Percentiles rank a stretch among this genome's conserved stretches.
phyloP scores from a whole-genome alignment of 2,888 invertebrate species.

The Parnassius orleans region DNA sequence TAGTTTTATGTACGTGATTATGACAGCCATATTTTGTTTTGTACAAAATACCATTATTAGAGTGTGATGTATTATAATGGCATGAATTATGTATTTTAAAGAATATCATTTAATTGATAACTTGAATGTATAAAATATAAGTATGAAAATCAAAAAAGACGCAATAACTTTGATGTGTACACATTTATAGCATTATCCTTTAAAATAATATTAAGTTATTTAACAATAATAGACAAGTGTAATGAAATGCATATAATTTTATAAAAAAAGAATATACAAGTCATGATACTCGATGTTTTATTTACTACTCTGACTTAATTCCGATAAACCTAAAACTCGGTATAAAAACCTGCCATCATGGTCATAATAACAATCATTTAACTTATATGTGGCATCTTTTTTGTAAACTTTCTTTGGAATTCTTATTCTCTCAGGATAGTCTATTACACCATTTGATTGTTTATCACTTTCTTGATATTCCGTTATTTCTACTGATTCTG shows the following conservation, averaged over 20 bases:
- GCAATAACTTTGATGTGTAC: conserved; percentile 35
- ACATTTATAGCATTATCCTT: conserved; percentile 39
- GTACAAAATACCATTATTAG: conserved; percentile 57
- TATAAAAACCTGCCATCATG: conserved; percentile 90
- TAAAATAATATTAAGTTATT: conserved; percentile 40
- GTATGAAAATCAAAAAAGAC: conserved; percentile 31
- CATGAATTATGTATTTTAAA: conserved; percentile 22
- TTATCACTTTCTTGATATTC: conserved; percentile 45
- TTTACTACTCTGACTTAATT: conserved; percentile 39
- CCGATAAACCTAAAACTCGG: conserved; percentile 85
- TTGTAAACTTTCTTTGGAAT: conserved; percentile 85
- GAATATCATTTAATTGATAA: conserved; percentile 1
- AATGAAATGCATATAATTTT: conserved; percentile 74
- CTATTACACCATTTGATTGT: conserved; percentile 42
- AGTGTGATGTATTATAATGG: conserved; percentile 50
- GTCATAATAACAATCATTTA: conserved; percentile 90
- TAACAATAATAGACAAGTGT: conserved; percentile 62
- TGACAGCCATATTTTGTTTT: conserved; percentile 70
- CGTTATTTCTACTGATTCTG: conserved; percentile 39
- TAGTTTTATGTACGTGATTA: conserved; percentile 49
- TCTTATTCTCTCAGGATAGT: conserved; percentile 83
- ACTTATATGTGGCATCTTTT: conserved; percentile 85
- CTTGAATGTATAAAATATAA: conserved; percentile 26
- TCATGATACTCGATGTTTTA: conserved; percentile 49
- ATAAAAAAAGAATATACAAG: conserved; percentile 70